These are phyloP conservation scores for Eulemur rufifrons DNA, from an alignment of 2,113 vertebrate genomes.

Conservation along the genomic window DNA sequence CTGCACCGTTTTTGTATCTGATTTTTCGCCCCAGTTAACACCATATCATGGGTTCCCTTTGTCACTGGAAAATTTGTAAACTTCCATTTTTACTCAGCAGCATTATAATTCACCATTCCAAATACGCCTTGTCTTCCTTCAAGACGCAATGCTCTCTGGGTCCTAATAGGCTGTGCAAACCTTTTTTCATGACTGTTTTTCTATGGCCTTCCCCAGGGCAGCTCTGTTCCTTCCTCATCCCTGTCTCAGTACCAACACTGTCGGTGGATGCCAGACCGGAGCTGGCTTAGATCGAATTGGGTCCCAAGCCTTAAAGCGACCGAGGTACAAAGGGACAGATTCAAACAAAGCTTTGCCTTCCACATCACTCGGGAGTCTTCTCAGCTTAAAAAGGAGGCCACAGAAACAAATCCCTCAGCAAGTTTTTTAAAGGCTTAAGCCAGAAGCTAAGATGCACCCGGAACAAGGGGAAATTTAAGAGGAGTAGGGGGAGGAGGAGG, in stretches of 20 bases:
- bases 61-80: background rate
- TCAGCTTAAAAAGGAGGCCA: slow-evolving; percentile 14
- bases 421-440: slow-evolving; percentile 40
- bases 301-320: background rate
- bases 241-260: background rate
- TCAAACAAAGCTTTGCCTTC: background rate
- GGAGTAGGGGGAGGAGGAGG: slow-evolving; percentile 61
- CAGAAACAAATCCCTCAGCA: slow-evolving; percentile 59
- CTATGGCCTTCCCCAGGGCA: background rate
- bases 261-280: background rate
- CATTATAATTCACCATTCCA: background rate
- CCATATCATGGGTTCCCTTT: background rate
- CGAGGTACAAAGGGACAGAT: background rate
- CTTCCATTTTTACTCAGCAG: background rate
- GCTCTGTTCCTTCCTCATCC: background rate
- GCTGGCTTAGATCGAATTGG: background rate
- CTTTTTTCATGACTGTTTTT: background rate
- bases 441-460: slow-evolving; percentile 27
- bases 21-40: background rate
- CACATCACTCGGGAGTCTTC: background rate
- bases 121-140: background rate
- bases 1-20: background rate
- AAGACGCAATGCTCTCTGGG: background rate
- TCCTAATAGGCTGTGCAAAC: background rate
- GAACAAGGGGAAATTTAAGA: slow-evolving; percentile 63